A percentile compares a stretch with the other conserved stretches of the same genome.
These are phyloP conservation scores for Argyresthia goedartella DNA, from an alignment of 2,888 invertebrate genomes.

Conservation along the genomic window DNA sequence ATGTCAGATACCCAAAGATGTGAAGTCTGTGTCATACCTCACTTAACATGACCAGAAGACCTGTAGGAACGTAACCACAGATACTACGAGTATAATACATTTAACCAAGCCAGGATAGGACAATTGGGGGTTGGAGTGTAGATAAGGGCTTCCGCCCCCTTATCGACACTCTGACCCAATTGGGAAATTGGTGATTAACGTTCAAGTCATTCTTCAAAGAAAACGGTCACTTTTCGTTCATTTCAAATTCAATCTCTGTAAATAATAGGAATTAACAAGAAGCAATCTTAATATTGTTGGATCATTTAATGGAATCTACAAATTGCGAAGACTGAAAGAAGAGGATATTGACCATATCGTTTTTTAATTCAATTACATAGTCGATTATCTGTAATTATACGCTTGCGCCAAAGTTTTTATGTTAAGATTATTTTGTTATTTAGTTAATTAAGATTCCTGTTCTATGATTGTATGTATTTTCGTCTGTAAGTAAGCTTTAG, in stretches of 20 bases:
- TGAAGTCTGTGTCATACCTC: too few species aligned
- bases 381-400: conserved; percentile 48
- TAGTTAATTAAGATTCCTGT: conserved; percentile 6
- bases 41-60: too few species aligned
- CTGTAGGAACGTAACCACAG: too few species aligned
- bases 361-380: conserved; percentile 57
- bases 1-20: too few species aligned
- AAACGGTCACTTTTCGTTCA: too few species aligned
- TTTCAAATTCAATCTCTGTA: conserved; percentile 19
- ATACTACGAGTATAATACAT: too few species aligned
- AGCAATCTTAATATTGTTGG: conserved; percentile 55
- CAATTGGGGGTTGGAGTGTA: too few species aligned
- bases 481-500: conserved; percentile 25
- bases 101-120: too few species aligned
- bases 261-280: conserved; percentile 51
- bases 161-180: too few species aligned
- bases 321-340: conserved; percentile 67
- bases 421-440: conserved; percentile 5
- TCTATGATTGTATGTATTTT: conserved; percentile 27
- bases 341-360: conserved; percentile 66
- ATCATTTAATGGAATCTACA: conserved; percentile 61
- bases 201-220: too few species aligned
- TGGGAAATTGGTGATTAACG: too few species aligned
- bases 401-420: conserved; percentile 20
- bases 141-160: too few species aligned